phyloP scores from a whole-genome alignment of 2,797 vertebrate species.

The Malacoraja senta region DNA sequence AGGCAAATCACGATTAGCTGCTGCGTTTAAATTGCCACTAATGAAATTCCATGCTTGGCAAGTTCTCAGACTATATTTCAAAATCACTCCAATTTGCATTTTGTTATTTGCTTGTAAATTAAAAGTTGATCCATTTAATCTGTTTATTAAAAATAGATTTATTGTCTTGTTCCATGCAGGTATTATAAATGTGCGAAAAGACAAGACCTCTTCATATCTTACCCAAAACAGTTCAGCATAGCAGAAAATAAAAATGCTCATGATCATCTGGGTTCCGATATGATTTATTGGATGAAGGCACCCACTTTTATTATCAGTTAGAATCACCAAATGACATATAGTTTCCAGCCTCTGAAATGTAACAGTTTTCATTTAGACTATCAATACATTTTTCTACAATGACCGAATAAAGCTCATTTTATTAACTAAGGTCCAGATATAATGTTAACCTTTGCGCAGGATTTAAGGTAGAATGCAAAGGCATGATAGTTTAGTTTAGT shows the following conservation, averaged over 20 bases:
- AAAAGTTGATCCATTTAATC: neutral
- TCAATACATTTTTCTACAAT: neutral
- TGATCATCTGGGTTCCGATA: neutral
- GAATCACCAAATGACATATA: neutral
- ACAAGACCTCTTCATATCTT: neutral
- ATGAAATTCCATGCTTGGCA: neutral
- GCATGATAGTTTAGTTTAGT: neutral
- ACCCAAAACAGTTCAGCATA: neutral
- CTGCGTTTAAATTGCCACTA: neutral
- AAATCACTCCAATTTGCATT: neutral
- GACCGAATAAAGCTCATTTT: neutral
- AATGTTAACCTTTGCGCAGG: neutral
- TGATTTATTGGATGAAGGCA: neutral
- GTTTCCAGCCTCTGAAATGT: neutral
- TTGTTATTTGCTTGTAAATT: neutral
- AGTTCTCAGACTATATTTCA: neutral
- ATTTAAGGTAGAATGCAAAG: neutral
- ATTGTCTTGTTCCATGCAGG: neutral
- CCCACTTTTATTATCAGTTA: neutral
- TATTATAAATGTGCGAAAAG: neutral
- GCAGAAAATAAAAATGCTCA: neutral
- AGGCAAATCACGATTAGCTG: conserved; percentile 18
- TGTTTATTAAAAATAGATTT: neutral
- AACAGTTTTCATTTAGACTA: neutral
- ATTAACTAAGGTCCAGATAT: neutral